Base-by-base conservation (phyloP, 2,113 vertebrate species). In the Muntiacus muntjak region DNA sequence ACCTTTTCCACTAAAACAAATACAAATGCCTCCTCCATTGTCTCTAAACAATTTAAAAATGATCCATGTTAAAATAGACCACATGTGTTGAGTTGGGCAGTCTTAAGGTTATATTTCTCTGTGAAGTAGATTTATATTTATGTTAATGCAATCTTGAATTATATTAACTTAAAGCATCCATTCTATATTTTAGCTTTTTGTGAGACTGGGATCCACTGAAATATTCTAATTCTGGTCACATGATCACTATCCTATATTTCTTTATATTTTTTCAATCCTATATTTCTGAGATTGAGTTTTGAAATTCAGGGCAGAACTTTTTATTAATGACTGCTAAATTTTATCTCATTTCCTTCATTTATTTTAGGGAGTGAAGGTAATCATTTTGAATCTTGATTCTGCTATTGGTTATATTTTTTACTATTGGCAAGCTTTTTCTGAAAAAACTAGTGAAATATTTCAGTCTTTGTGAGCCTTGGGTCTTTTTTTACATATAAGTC, bases 311-410 rank as follows among this genome's bases (percentile, higher is more conserved):
- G 60, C 47, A 55, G 52, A 55, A 96, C 6, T 47, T 93, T 96
- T 60, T 60, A 87, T 71, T 83, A 87, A 93, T 57, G 47, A 60
- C 26, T 43, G 43, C 14, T 19, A 90, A 84, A 55, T 96, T 92
- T 96, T 85, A 81, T 91, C 45, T 95, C 7, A 82, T 57, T 64
- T 74, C 55, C 5, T 11, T 84, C 33, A 96, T 21, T 67, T 19
- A 78, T 50, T 52, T 50, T 91, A 87, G 23, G 57, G 30, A 55
- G 25, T 83, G 74, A 71, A 71, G 86, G 5, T 30, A 79, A 91
- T 93, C 8, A 78, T 90, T 95, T 83, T 85, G 86, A 88, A 55
- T 91, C 57, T 95, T 91, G 57, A 81, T 84, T 67, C 55, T 91
- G 9, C 62, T 76, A 89, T 84, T 43, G 45, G 19, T 82, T 62